Evolutionary conservation across 1,140 invertebrate genomes (phyloP).

Genomic region (Meloidogyne floridensis): DNA sequence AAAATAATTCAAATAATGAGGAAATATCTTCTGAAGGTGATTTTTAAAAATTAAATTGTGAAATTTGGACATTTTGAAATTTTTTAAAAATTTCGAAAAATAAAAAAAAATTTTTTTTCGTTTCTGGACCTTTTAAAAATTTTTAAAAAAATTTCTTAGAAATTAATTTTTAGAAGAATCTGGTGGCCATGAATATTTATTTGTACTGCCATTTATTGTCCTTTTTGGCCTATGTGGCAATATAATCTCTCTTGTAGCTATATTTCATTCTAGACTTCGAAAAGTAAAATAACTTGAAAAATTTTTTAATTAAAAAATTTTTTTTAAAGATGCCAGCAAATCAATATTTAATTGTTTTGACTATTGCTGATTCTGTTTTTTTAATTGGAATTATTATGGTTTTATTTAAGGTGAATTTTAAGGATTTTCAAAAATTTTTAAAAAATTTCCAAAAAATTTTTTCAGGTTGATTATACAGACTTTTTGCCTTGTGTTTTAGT

Average conservation of each 20-base stretch:
- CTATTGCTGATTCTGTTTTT: constrained; percentile 59
- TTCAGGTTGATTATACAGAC: constrained; percentile 53
- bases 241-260: constrained; percentile 61
- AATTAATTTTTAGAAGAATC: constrained; percentile 9
- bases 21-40: neutral
- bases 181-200: constrained; percentile 32
- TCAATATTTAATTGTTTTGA: constrained; percentile 63
- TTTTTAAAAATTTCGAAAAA: too few species aligned
- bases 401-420: constrained; percentile 49
- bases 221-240: constrained; percentile 60
- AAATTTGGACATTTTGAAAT: neutral
- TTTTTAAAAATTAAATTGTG: neutral
- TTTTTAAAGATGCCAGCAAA: constrained; percentile 57
- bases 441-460: neutral
- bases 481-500: constrained; percentile 61
- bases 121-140: neutral
- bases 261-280: constrained; percentile 59
- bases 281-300: constrained; percentile 42
- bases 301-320: constrained; percentile 30
- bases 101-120: neutral
- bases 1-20: neutral
- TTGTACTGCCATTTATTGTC: constrained; percentile 60
- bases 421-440: constrained; percentile 15
- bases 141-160: neutral
- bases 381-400: constrained; percentile 57